These are phyloP conservation scores for Hipparchia sbordonii DNA, from an alignment of 2,888 invertebrate species.

Conservation along the genomic window DNA sequence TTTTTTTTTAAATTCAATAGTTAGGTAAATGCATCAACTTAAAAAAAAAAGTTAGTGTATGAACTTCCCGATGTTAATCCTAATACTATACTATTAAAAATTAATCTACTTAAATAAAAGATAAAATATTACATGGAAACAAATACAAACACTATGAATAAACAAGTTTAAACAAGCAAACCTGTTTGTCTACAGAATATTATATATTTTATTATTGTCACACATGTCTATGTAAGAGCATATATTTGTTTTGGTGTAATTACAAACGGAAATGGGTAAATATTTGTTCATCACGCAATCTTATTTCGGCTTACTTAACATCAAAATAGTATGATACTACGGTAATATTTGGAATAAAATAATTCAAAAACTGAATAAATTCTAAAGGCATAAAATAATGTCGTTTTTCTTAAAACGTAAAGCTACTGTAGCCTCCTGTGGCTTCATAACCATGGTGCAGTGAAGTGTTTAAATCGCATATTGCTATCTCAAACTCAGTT, in stretches of 20 bases:
- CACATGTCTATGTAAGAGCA: not conserved
- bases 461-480: no score
- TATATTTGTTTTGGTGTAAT: conserved; percentile 11
- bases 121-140: not conserved
- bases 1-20: not conserved
- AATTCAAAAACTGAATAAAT: not conserved
- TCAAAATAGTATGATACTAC: not conserved
- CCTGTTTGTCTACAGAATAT: not conserved
- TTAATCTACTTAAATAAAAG: not conserved
- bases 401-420: no score
- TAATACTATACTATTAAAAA: not conserved
- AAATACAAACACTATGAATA: not conserved
- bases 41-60: not conserved
- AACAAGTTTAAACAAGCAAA: conserved; percentile 7
- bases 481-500: no score
- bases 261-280: conserved; percentile 2
- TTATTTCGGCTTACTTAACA: conserved; percentile 5
- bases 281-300: conserved; percentile 7
- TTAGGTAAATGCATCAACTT: not conserved
- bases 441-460: no score
- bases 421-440: no score
- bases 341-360: not conserved
- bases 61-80: not conserved
- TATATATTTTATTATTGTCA: conserved; percentile 4
- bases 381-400: no score